A percentile compares a stretch with the other conserved stretches of the same genome.
Evolutionary conservation across 1,140 invertebrate species (phyloP).

Genomic region (Zophobas morio): DNA sequence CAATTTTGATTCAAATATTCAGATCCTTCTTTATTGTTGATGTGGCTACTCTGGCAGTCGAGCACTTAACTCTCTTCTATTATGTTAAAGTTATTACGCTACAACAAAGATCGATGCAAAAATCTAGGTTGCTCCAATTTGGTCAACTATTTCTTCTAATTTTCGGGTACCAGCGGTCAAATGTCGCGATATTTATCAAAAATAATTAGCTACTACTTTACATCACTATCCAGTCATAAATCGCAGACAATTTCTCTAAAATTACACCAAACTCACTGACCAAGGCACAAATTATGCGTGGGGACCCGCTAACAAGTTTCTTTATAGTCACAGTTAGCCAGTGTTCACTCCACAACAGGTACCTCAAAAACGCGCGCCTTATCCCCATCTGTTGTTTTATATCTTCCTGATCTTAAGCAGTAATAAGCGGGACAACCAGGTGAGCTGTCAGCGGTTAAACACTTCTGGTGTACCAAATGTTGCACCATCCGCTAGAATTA

Average conservation of each 20-base stretch:
- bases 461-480: constrained; percentile 28
- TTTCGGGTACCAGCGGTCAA: too few relatives aligned
- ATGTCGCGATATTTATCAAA: too few relatives aligned
- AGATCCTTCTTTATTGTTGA: too few relatives aligned
- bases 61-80: too few relatives aligned
- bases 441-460: constrained; percentile 37
- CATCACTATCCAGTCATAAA: neutral
- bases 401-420: constrained; percentile 26
- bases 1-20: too few relatives aligned
- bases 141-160: too few relatives aligned
- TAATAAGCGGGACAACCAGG: constrained; percentile 39
- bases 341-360: constrained; percentile 14
- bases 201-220: neutral
- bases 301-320: too few relatives aligned
- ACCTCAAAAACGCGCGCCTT: constrained; percentile 17
- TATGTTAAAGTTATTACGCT: too few relatives aligned
- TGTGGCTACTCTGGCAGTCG: too few relatives aligned
- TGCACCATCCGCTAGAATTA: constrained; percentile 32
- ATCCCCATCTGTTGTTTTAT: constrained; percentile 40
- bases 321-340: neutral
- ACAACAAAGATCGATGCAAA: too few relatives aligned
- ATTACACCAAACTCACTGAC: neutral
- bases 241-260: constrained; percentile 1
- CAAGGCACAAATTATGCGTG: neutral
- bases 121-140: too few relatives aligned